Conservation (phyloP, 2,888 invertebrate genomes). For the Calephelis perditalis region DNA sequence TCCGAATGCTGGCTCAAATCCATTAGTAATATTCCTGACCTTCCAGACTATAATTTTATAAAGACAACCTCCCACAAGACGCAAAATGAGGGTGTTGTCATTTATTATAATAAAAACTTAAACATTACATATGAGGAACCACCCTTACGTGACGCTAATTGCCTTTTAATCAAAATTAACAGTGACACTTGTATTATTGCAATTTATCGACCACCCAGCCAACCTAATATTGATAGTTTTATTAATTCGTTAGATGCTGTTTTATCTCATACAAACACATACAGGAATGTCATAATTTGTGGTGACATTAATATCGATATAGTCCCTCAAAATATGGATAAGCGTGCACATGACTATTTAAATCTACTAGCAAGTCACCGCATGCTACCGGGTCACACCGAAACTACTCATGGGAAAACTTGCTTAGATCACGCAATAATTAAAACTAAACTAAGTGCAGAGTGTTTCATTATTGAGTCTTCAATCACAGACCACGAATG, state of each 20-base stretch:
- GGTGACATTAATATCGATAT: neutral
- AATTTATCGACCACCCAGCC: slow-evolving; percentile 24
- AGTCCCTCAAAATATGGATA: neutral
- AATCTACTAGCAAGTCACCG: neutral
- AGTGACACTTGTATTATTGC: slow-evolving; percentile 20
- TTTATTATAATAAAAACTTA: slow-evolving; percentile 25
- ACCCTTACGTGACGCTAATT: slow-evolving; percentile 26
- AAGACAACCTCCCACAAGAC: slow-evolving; percentile 21
- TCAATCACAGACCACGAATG: neutral
- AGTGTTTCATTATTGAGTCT: neutral
- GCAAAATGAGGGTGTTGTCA: slow-evolving; percentile 32
- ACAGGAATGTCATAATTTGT: neutral
- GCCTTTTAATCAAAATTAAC: slow-evolving; percentile 21
- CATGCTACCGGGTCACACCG: neutral
- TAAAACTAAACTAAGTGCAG: neutral
- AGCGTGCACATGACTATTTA: neutral
- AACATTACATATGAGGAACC: slow-evolving; percentile 22
- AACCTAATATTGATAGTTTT: neutral
- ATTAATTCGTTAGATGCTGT: neutral
- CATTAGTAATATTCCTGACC: slow-evolving; percentile 21
- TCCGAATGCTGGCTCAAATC: slow-evolving; percentile 31
- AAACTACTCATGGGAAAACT: neutral
- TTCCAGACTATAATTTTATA: slow-evolving; percentile 23
- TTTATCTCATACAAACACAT: neutral
- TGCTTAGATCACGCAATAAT: neutral